phyloP scores from a whole-genome alignment of 2,888 invertebrate genomes.

The Pyralis farinalis region DNA sequence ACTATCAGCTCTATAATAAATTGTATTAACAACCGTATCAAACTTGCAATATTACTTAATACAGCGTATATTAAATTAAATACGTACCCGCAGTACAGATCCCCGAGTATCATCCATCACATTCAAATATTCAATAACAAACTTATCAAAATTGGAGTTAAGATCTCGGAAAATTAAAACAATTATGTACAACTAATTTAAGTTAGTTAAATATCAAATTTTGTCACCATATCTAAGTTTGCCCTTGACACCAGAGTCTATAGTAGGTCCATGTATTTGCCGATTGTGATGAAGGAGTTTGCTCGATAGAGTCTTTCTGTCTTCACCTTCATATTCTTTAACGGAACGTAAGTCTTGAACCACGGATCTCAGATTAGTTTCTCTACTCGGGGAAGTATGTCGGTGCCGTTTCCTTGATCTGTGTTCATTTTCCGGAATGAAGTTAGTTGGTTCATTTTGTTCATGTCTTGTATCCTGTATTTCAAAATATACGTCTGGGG shows the following conservation, averaged over 20 bases:
- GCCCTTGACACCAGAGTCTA: constrained; percentile 35
- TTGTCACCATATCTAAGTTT: constrained; percentile 71
- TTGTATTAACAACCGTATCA: constrained; percentile 37
- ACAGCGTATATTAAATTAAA: constrained; percentile 37
- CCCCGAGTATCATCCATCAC: constrained; percentile 28
- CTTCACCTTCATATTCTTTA: constrained; percentile 24
- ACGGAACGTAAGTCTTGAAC: constrained; percentile 24
- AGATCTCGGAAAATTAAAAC: constrained; percentile 38
- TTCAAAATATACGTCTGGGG: constrained; percentile 28
- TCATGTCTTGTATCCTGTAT: constrained; percentile 25
- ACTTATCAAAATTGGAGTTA: constrained; percentile 34
- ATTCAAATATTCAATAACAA: constrained; percentile 34
- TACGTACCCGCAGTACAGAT: constrained; percentile 29
- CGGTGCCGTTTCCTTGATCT: constrained; percentile 23
- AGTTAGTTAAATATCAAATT: constrained; percentile 44
- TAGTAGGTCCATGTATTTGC: constrained; percentile 27
- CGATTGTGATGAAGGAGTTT: constrained; percentile 22
- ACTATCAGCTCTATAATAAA: constrained; percentile 29
- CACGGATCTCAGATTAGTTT: constrained; percentile 25
- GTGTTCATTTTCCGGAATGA: constrained; percentile 24
- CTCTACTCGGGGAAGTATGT: constrained; percentile 7
- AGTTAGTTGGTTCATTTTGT: constrained; percentile 27
- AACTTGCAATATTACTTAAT: constrained; percentile 41
- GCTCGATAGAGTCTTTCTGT: constrained; percentile 21
- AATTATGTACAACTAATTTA: constrained; percentile 30